Conservation (phyloP, 2,113 vertebrate genomes). For the Odobenus rosmarus region DNA sequence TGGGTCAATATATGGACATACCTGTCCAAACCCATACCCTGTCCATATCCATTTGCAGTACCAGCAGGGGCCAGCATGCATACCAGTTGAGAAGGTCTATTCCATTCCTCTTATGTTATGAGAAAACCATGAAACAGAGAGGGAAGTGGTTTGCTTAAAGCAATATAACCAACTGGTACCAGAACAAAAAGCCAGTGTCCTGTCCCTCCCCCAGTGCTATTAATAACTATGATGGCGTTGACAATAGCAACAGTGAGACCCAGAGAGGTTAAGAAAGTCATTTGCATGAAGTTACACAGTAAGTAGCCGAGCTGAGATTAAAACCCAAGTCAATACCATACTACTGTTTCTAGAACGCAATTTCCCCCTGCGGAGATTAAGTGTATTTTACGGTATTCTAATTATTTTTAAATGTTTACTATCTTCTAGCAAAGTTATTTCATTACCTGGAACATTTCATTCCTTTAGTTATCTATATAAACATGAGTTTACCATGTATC, state of each 20-base stretch:
- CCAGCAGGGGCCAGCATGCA: neutral
- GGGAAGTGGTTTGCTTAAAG: neutral
- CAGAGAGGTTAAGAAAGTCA: neutral
- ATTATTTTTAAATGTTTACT: neutral
- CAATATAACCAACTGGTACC: neutral
- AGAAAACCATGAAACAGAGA: neutral
- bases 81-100: neutral
- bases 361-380: neutral
- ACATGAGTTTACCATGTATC: neutral
- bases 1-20: no score
- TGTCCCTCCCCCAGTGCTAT: neutral
- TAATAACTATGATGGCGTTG: neutral
- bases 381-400: neutral
- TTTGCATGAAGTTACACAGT: neutral
- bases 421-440: conserved; percentile 13
- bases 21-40: neutral
- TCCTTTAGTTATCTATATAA: conserved; percentile 42
- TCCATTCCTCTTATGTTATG: neutral
- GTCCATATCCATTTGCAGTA: neutral
- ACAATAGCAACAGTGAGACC: neutral
- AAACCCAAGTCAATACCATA: neutral
- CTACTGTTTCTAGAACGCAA: neutral
- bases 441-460: neutral
- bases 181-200: neutral
- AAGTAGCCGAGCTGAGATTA: neutral